Evolutionary conservation across 2,113 vertebrate genomes (phyloP), one percentile per base, ranked within the genome.

Genomic region (Lycaon pictus): DNA sequence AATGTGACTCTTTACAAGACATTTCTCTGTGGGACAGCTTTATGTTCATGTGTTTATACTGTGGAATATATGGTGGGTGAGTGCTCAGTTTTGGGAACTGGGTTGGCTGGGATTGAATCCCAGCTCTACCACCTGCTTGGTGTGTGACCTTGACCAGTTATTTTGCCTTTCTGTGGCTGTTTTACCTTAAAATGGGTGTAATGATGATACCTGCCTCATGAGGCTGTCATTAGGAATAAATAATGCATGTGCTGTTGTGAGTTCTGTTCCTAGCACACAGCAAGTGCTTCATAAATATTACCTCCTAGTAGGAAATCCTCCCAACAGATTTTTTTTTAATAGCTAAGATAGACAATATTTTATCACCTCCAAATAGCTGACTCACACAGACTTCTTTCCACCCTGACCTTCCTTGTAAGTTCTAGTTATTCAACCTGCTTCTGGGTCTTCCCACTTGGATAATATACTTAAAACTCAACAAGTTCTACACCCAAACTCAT

Each of bases 371-470:
- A 77, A 93, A 69, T 76, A 83, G 80, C 90, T 27, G 35, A 71
- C 22, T 74, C 35, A 55, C 7, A 74, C n/a, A 74, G n/a, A 55
- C 58, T 53, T 90, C n/a, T 62, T 60, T 58, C 37, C 81, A 65
- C 48, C 29, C 48, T 65, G 81, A 91, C 76, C 43, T 88, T 62
- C 43, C 76, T 92, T 9, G 10, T 43, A 83, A 53, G 37, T 77
- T 82, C 43, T 29, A 87, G 85, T 90, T 88, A 58, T 62, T 96
- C 77, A 65, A 35, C 67, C 48, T 53, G 72, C 63, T 85, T 71
- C 91, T 90, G 27, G 69, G 58, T 92, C 60, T 90, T 93, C 89
- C 86, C 55, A 60, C 63, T 95, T 91, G 81, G 72, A 85, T 63
- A 82, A 90, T 13, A 56, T 25, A 10, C 85, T 88, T 81, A 95